phyloP scores from a whole-genome alignment of 2,113 vertebrate species.

The Gnathonemus longibarbis region DNA sequence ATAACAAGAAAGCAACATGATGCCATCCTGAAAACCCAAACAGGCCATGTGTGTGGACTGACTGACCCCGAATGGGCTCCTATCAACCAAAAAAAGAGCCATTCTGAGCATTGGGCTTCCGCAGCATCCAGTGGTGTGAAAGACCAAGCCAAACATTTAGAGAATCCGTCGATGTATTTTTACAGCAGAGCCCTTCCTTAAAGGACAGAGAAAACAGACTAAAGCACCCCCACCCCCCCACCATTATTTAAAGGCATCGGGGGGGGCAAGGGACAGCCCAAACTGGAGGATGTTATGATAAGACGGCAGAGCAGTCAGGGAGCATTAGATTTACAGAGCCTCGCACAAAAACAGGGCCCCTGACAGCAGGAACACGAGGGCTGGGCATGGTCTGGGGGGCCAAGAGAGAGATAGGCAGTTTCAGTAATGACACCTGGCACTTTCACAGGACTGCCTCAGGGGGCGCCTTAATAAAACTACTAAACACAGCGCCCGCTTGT shows the following conservation, averaged over 20 bases:
- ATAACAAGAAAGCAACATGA: not conserved
- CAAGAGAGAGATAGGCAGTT: not conserved
- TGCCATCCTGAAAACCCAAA: not conserved
- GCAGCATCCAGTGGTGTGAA: not conserved
- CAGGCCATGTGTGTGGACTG: not conserved
- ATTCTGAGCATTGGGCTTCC: not conserved
- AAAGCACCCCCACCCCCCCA: not conserved
- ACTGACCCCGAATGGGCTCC: not conserved
- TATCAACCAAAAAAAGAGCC: not conserved
- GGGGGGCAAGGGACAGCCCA: constrained; percentile 17
- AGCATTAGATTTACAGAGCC: constrained; percentile 12
- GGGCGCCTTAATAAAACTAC: not conserved
- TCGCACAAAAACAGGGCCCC: not conserved
- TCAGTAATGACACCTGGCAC: not conserved
- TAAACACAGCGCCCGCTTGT: not conserved
- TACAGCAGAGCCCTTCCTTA: not conserved
- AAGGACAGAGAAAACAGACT: constrained; percentile 8
- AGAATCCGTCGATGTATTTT: not conserved
- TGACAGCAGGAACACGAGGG: not conserved
- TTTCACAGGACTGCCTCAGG: not conserved
- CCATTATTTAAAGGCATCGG: not conserved
- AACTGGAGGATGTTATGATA: constrained; percentile 38
- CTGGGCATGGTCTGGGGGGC: not conserved
- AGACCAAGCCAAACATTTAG: not conserved
- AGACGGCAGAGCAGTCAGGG: constrained; percentile 24